Base-by-base conservation (phyloP, 1,140 invertebrate genomes). In the Drosophila lacteicornis region DNA sequence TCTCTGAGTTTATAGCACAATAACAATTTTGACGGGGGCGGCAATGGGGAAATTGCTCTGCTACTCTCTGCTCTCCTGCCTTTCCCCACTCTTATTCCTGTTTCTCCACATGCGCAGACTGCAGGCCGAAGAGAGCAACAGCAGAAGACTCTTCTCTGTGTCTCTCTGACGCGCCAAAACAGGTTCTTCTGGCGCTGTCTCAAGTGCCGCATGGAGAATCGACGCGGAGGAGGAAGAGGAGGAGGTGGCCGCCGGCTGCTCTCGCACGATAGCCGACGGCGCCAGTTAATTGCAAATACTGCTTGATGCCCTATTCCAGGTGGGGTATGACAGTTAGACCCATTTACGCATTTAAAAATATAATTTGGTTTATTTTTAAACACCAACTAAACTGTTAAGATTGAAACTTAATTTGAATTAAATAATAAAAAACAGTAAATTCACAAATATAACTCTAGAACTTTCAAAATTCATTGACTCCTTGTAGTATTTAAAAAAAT, bases 281-380 rank as follows among this genome's bases (percentile, higher is more conserved):
- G 88, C 88, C 88, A 91, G 81, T 88, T 91, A 91, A 91, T 91
- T 91, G 87, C 88, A 91, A 91, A 91, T 65, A 82, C 81, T 80
- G 80, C 74, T 78, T 45, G 62, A 82, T 76, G 74, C 78, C 63
- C 69, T 66, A 60, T 63, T 43, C 7, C 43, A 30, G n/a, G 17
- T 25, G 11, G 43, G 57, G 59, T 12, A 56, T 63, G 12, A n/a
- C n/a, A 17, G 5, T 7, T 45, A 9, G 25, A 22, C 2, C 7
- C 3, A 40, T 25, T 22, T 40, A 55, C 0, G 11, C 19, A 33
- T 19, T 12, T 5, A 6, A 7, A 4, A 12, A 11, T 2, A 12
- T 12, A 11, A 43, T 3, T 9, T 12, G 7, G 7, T 13, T 6
- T 25, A 61, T 13, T 25, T 19, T 30, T 53, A 19, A 19, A 50